Evolutionary conservation across 1,140 invertebrate species (phyloP).

Genomic region (Belonocnema kinseyi): DNA sequence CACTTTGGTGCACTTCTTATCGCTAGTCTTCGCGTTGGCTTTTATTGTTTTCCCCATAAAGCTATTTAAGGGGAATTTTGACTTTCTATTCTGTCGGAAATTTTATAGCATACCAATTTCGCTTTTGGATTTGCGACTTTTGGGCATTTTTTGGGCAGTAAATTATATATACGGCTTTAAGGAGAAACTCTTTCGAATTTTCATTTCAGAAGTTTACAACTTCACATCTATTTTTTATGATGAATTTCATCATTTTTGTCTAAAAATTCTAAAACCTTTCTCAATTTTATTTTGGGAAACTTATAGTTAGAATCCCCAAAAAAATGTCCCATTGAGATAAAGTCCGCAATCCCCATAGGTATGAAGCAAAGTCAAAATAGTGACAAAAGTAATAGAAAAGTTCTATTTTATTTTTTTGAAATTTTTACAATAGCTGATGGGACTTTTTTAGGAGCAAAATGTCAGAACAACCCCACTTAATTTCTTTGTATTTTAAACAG

Average conservation of each 20-base stretch:
- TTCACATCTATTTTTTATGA: not conserved
- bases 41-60: slow-evolving; percentile 38
- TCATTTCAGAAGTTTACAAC: not conserved
- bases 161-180: not conserved
- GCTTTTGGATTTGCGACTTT: not conserved
- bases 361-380: too few species aligned
- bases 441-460: too few species aligned
- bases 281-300: slow-evolving; percentile 41
- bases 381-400: too few species aligned
- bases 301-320: slow-evolving; percentile 38
- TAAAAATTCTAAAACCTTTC: not conserved
- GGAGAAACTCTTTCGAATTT: slow-evolving; percentile 1
- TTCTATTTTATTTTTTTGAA: too few species aligned
- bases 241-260: not conserved
- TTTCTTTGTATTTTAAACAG: too few species aligned
- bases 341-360: too few species aligned
- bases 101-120: not conserved
- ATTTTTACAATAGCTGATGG: too few species aligned
- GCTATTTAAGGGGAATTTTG: slow-evolving; percentile 8
- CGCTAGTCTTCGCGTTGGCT: slow-evolving; percentile 12
- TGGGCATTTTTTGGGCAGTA: not conserved
- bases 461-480: too few species aligned
- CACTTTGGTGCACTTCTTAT: not conserved
- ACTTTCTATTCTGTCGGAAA: not conserved
- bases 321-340: too few species aligned